Evolutionary conservation across 2,888 invertebrate species (phyloP), one percentile per base, ranked within the genome.

Genomic region (Ophion ellenae): DNA sequence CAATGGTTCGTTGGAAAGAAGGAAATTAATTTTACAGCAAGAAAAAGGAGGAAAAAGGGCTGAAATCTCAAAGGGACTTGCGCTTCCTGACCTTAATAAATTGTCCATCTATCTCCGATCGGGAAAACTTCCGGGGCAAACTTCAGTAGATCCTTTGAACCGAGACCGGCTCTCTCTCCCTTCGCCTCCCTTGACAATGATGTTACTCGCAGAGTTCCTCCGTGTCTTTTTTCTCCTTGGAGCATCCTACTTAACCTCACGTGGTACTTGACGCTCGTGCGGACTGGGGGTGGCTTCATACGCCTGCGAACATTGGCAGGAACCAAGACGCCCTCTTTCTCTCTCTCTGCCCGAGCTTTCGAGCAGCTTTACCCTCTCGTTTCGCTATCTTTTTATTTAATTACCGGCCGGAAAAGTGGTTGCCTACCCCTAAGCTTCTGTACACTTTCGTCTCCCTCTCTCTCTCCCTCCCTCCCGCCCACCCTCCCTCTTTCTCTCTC

Each of bases 371-470:
- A n/a, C 14, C 64, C 74, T 57, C 67, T 71, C 77, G 63, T 71
- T 74, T 75, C 61, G 59, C 80, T 83, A 83, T 87, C 84, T 77
- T 67, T 87, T 82, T 86, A 87, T 87, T 87, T 87, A 86, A 87
- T 87, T 87, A 87, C 84, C 82, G 75, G 82, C 70, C 69, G 71
- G 82, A 84, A 84, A 80, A 87, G 84, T 81, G 83, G 74, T 75
- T 78, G 71, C 71, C 73, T 61, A 45, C 71, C 66, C 66, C 57
- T 53, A 75, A 85, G 81, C 85, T 85, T 81, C 75, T 82, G 57
- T 85, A 64, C 71, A 70, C 28, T 61, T 63, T 53, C 32, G 9
- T 71, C 71, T 79, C 63, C 61, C 47, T 17, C 32, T 53, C 71
- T 53, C 45, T 4, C 32, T 17, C 10, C 20, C 7, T n/a, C n/a